A percentile compares a stretch with the other conserved stretches of the same genome.
Evolutionary conservation across 2,113 vertebrate genomes (phyloP).

Genomic region (Tursiops truncatus): DNA sequence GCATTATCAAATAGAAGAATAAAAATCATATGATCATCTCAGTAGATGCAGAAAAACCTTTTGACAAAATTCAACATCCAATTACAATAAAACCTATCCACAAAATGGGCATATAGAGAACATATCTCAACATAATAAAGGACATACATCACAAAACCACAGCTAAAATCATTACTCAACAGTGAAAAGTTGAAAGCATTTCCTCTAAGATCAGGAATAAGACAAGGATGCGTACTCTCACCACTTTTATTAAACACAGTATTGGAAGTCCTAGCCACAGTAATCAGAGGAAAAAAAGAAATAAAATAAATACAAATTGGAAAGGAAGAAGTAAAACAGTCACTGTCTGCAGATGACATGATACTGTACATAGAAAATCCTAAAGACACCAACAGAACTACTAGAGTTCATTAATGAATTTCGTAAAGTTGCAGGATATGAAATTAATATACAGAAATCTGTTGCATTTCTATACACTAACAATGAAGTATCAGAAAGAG

Average conservation of each 20-base stretch:
- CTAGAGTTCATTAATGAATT: neutral
- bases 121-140: neutral
- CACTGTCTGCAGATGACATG: neutral
- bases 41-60: neutral
- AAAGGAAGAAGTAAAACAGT: neutral
- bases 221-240: neutral
- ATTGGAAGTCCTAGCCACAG: neutral
- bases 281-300: neutral
- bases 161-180: neutral
- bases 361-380: neutral
- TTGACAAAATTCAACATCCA: neutral
- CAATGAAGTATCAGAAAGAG: neutral
- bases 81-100: neutral
- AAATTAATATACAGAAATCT: neutral
- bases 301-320: neutral
- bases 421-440: neutral
- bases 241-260: neutral
- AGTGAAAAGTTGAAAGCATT: neutral
- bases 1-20: neutral
- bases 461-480: neutral
- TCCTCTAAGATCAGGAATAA: neutral
- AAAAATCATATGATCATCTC: neutral
- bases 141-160: neutral
- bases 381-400: neutral
- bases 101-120: neutral